These are phyloP conservation scores for Pyrgus malvae DNA, from an alignment of 2,888 invertebrate species.

Conservation along the genomic window DNA sequence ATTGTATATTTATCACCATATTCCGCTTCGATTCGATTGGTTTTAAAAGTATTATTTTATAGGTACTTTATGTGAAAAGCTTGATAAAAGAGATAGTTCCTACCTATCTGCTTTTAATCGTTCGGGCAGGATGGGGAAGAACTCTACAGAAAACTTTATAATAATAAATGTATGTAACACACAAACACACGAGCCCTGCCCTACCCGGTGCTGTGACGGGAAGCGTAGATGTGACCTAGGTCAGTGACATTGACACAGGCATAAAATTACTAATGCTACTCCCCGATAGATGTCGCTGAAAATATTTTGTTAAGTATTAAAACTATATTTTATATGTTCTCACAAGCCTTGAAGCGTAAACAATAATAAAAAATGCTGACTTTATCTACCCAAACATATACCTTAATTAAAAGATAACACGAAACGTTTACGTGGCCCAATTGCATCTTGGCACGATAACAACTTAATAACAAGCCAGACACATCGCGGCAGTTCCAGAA, in stretches of 20 bases:
- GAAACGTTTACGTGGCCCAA: slow-evolving; percentile 28
- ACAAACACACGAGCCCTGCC: no score
- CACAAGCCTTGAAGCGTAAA: not conserved
- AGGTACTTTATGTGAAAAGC: no score
- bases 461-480: not conserved
- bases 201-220: no score
- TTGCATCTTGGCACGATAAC: slow-evolving; percentile 19
- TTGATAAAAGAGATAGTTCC: no score
- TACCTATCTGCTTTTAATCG: no score
- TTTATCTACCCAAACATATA: not conserved
- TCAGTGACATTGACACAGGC: slow-evolving; percentile 23
- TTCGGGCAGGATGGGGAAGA: no score
- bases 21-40: no score
- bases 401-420: not conserved
- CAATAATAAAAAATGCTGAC: not conserved
- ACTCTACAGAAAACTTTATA: no score
- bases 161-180: no score
- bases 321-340: no score
- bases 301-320: not conserved
- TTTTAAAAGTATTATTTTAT: no score
- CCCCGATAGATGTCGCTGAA: slow-evolving; percentile 30
- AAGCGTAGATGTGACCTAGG: slow-evolving; percentile 7
- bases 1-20: no score
- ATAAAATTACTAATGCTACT: slow-evolving; percentile 20
- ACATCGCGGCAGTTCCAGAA: slow-evolving; percentile 45